Evolutionary conservation across 2,888 invertebrate species (phyloP).

Genomic region (Euplagia quadripunctaria): DNA sequence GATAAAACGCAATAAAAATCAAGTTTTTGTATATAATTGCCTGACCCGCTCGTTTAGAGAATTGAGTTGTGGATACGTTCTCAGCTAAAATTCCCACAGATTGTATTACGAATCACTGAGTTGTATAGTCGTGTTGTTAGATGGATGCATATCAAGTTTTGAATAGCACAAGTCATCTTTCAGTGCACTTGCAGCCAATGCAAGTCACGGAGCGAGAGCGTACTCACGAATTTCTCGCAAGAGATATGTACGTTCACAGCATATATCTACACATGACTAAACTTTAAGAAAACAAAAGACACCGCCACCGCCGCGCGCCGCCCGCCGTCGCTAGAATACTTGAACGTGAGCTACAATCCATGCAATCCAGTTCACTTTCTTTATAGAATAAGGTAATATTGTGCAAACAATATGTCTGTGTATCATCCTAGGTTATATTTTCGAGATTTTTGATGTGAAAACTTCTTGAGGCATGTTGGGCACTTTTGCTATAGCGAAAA

Average conservation of each 20-base stretch:
- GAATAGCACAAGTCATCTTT: slow-evolving; percentile 40
- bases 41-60: slow-evolving; percentile 22
- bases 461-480: too few species aligned
- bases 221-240: slow-evolving; percentile 41
- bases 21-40: slow-evolving; percentile 21
- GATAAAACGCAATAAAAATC: slow-evolving; percentile 14
- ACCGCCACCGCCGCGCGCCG: too few species aligned
- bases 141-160: slow-evolving; percentile 37
- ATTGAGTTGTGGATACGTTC: slow-evolving; percentile 27
- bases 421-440: not conserved
- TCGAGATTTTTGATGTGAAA: not conserved
- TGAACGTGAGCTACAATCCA: slow-evolving; percentile 36
- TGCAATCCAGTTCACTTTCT: slow-evolving; percentile 35
- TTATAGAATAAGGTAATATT: slow-evolving; percentile 37
- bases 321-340: slow-evolving; percentile 17
- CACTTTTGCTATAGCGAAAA: too few species aligned
- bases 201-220: slow-evolving; percentile 50
- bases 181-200: slow-evolving; percentile 41
- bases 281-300: slow-evolving; percentile 39
- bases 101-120: slow-evolving; percentile 36
- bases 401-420: slow-evolving; percentile 26
- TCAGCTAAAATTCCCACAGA: slow-evolving; percentile 38
- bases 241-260: slow-evolving; percentile 20
- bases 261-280: slow-evolving; percentile 29
- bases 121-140: slow-evolving; percentile 34